Evolutionary conservation across 2,888 invertebrate species (phyloP).

Genomic region (Parascotia fuliginaria): DNA sequence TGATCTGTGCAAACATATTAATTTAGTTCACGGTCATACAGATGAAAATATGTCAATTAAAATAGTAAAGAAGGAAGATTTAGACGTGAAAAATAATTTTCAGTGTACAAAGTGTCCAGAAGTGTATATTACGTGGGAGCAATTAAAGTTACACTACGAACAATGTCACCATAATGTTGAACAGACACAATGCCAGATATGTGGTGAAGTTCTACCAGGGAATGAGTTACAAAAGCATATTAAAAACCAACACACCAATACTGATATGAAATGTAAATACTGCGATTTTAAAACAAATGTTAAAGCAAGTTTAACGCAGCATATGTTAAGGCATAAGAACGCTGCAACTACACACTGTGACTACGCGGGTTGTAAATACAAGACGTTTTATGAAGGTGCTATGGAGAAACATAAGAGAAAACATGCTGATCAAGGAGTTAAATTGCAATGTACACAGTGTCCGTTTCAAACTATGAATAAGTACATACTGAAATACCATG

Average conservation of each 20-base stretch:
- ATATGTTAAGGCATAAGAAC: conserved; percentile 72
- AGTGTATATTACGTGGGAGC: conserved; percentile 61
- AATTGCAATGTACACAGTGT: conserved; percentile 72
- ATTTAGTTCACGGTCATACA: conserved; percentile 50
- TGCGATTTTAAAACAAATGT: conserved; percentile 71
- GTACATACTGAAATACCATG: conserved; percentile 75
- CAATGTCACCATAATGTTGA: conserved; percentile 60
- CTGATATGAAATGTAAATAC: conserved; percentile 63
- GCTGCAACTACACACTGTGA: conserved; percentile 70
- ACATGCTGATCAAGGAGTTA: conserved; percentile 69
- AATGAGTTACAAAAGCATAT: conserved; percentile 70
- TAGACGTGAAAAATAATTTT: conserved; percentile 58
- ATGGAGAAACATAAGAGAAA: conserved; percentile 74
- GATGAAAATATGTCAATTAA: conserved; percentile 12
- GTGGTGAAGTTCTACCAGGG: conserved; percentile 64
- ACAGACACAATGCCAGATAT: conserved; percentile 73
- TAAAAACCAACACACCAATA: conserved; percentile 56
- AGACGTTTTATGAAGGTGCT: conserved; percentile 71
- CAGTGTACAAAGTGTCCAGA: conserved; percentile 74
- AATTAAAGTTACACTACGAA: conserved; percentile 66
- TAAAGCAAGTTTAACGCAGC: conserved; percentile 72
- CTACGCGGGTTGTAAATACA: conserved; percentile 66
- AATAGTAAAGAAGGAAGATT: conserved; percentile 62
- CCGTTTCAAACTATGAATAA: conserved; percentile 80
- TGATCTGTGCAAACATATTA: conserved; percentile 71